phyloP scores from a whole-genome alignment of 2,797 vertebrate species.

The Sebastolobus altivelis region DNA sequence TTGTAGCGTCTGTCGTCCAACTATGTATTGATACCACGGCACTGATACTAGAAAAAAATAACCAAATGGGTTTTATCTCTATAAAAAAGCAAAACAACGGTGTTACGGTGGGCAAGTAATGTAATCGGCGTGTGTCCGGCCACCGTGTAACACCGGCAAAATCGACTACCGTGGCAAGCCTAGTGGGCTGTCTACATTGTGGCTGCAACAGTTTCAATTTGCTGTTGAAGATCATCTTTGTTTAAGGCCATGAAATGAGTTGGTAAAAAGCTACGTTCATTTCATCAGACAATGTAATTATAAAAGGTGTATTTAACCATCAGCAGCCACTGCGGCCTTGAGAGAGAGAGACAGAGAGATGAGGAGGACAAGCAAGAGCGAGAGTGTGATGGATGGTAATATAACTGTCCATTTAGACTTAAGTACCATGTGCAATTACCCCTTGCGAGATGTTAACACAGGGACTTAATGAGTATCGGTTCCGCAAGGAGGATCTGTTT shows the following conservation, averaged over 20 bases:
- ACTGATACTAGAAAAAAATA: too few relatives aligned
- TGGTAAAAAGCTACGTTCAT: conserved; percentile 30
- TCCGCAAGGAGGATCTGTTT: conserved; percentile 76
- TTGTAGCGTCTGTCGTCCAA: too few relatives aligned
- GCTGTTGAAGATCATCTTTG: background rate
- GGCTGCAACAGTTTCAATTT: background rate
- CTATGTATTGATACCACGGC: too few relatives aligned
- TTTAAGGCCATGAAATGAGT: conserved; percentile 13
- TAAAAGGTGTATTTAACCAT: conserved; percentile 14
- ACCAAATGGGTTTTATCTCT: too few relatives aligned
- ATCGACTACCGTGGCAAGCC: too few relatives aligned
- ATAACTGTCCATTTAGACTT: conserved; percentile 71
- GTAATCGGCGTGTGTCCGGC: too few relatives aligned
- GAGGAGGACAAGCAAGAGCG: conserved; percentile 4
- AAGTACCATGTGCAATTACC: conserved; percentile 72
- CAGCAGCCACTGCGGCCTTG: conserved; percentile 14
- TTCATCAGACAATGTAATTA: conserved; percentile 9
- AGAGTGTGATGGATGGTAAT: conserved; percentile 62
- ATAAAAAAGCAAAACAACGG: rapidly evolving
- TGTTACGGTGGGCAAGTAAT: too few relatives aligned
- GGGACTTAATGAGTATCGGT: conserved; percentile 71
- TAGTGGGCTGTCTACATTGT: background rate
- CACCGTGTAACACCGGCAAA: too few relatives aligned
- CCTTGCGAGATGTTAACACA: conserved; percentile 69
- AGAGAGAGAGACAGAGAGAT: conserved; percentile 8